Evolutionary conservation across 2,888 invertebrate genomes (phyloP).

Genomic region (Chesias legatella): DNA sequence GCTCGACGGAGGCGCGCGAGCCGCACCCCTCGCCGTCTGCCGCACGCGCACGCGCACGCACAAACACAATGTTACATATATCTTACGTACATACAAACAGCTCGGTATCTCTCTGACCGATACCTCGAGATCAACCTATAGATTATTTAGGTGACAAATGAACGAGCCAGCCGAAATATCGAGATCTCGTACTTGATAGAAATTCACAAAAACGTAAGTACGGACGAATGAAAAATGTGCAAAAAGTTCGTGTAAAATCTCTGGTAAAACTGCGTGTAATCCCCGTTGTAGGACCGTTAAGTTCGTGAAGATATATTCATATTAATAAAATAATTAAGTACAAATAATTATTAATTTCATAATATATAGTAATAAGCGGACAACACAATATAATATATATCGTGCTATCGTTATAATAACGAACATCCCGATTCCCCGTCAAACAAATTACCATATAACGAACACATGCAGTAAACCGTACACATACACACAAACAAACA

Average conservation of each 20-base stretch:
- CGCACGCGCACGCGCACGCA: conserved; percentile 9
- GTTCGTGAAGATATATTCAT: conserved; percentile 12
- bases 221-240: too few relatives aligned
- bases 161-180: too few relatives aligned
- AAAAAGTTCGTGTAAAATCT: conserved; percentile 15
- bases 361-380: conserved; percentile 23
- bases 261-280: conserved; percentile 4
- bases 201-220: too few relatives aligned
- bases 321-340: conserved; percentile 15
- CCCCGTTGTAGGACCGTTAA: too few relatives aligned
- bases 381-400: conserved; percentile 22
- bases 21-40: conserved; percentile 70
- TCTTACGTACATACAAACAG: too few relatives aligned
- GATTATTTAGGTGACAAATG: too few relatives aligned
- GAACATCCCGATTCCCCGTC: conserved; percentile 27
- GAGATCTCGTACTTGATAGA: too few relatives aligned
- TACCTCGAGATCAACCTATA: too few relatives aligned
- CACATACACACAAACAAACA: conserved; percentile 7
- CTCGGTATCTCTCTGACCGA: too few relatives aligned
- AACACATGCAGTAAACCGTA: conserved; percentile 19
- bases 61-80: conserved; percentile 2
- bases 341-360: conserved; percentile 9
- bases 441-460: conserved; percentile 7
- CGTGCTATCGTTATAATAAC: conserved; percentile 15
- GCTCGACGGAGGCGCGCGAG: conserved; percentile 91